Conservation (phyloP, 2,797 vertebrate genomes). For the Centroberyx gerrardi region DNA sequence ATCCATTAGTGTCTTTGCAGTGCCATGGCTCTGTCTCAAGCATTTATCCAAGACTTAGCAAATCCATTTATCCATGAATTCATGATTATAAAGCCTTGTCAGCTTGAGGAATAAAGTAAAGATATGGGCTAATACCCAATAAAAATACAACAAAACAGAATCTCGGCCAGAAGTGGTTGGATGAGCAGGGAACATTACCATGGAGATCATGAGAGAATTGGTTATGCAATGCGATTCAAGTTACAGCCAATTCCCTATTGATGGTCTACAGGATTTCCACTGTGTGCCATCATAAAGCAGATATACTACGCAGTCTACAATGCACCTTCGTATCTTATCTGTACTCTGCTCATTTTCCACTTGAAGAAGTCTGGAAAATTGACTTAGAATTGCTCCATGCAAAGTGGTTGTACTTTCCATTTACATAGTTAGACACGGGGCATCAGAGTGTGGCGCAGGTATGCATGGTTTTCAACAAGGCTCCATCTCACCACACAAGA, state of each 20-base stretch:
- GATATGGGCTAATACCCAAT: conserved; percentile 52
- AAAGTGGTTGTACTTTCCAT: conserved; percentile 77
- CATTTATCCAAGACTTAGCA: conserved; percentile 57
- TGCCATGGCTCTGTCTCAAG: conserved; percentile 48
- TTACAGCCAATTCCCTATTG: conserved; percentile 53
- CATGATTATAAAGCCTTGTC: conserved; percentile 54
- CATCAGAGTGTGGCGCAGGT: conserved; percentile 71
- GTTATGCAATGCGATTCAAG: conserved; percentile 59
- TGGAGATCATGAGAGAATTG: conserved; percentile 65
- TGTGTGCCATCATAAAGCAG: conserved; percentile 77
- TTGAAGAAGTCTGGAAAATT: conserved; percentile 84
- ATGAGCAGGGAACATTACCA: conserved; percentile 47
- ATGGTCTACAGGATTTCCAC: conserved; percentile 73
- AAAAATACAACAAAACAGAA: conserved; percentile 68
- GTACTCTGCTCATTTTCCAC: conserved; percentile 83
- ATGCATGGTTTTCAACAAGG: conserved; percentile 54
- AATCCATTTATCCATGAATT: conserved; percentile 74
- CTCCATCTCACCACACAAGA: conserved; percentile 44
- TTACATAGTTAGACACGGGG: conserved; percentile 68
- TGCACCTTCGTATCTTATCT: conserved; percentile 79
- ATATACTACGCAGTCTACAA: conserved; percentile 74
- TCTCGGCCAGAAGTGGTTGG: conserved; percentile 55
- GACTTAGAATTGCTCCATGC: conserved; percentile 83
- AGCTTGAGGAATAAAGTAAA: conserved; percentile 45
- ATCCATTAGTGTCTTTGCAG: conserved; percentile 60